Conservation (phyloP, 2,113 vertebrate species). For the Entomyzon cyanotis region DNA sequence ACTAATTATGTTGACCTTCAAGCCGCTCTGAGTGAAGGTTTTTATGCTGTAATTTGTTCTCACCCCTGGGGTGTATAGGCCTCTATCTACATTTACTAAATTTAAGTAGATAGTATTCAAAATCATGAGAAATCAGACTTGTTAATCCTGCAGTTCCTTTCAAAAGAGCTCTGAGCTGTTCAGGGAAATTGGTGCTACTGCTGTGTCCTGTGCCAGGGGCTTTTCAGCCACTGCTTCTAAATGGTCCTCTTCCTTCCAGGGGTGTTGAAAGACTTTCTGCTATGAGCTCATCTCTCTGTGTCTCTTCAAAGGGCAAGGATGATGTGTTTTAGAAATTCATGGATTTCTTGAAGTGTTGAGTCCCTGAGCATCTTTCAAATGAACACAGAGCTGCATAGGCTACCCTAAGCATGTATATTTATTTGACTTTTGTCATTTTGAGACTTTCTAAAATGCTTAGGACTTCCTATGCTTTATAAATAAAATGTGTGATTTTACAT, state of each 20-base stretch:
- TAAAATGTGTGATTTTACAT: neutral
- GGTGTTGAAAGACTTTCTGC: neutral
- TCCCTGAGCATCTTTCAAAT: neutral
- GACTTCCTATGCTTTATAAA: neutral
- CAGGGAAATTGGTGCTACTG: neutral
- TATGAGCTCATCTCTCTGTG: neutral
- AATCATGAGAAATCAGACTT: neutral
- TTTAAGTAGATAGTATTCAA: neutral
- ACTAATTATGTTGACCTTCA: neutral
- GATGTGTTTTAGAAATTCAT: neutral
- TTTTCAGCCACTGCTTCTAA: neutral
- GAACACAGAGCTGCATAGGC: neutral
- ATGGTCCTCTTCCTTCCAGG: neutral
- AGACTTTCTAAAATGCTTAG: neutral
- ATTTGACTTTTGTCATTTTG: neutral
- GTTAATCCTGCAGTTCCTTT: neutral
- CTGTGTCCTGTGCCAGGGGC: accelerated
- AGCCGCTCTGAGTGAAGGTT: neutral
- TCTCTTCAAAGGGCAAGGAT: neutral
- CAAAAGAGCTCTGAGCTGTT: neutral
- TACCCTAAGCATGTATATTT: neutral
- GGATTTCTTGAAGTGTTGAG: neutral
- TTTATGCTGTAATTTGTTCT: neutral
- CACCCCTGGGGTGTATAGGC: neutral
- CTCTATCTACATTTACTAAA: neutral